Conservation (phyloP, 2,113 vertebrate genomes). For the Perognathus longimembris region DNA sequence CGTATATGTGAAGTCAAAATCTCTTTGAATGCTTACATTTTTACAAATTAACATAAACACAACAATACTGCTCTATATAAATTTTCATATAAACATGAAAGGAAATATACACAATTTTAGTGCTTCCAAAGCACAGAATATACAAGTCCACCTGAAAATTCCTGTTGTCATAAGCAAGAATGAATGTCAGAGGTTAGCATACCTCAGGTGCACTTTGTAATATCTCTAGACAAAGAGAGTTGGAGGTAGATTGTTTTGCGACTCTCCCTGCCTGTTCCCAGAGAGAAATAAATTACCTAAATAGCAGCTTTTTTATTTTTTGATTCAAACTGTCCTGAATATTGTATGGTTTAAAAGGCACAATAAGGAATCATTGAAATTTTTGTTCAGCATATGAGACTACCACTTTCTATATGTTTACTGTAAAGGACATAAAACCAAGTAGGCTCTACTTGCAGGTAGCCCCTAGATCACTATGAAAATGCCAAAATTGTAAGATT, state of each 20-base stretch:
- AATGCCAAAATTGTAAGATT: constrained; percentile 80
- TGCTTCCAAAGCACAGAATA: constrained; percentile 91
- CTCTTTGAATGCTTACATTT: constrained; percentile 94
- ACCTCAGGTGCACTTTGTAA: constrained; percentile 89
- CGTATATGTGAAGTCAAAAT: constrained; percentile 93
- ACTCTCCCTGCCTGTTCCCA: constrained; percentile 76
- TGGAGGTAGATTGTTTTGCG: constrained; percentile 92
- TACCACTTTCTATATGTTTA: constrained; percentile 79
- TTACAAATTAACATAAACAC: constrained; percentile 93
- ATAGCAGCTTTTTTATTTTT: constrained; percentile 88
- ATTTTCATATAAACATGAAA: constrained; percentile 96
- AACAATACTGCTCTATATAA: constrained; percentile 98
- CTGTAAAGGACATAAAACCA: constrained; percentile 78
- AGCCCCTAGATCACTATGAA: constrained; percentile 80
- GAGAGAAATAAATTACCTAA: constrained; percentile 82
- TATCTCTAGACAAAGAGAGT: constrained; percentile 90
- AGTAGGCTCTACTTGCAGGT: constrained; percentile 76
- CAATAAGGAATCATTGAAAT: constrained; percentile 84
- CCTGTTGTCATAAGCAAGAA: constrained; percentile 87
- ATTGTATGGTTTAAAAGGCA: constrained; percentile 86
- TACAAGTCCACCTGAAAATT: constrained; percentile 89
- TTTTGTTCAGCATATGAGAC: constrained; percentile 83
- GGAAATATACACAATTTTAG: constrained; percentile 92
- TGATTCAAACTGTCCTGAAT: constrained; percentile 86
- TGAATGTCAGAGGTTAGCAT: constrained; percentile 86